Conservation (phyloP, 2,888 invertebrate genomes). For the Acanthosepion esculentum region DNA sequence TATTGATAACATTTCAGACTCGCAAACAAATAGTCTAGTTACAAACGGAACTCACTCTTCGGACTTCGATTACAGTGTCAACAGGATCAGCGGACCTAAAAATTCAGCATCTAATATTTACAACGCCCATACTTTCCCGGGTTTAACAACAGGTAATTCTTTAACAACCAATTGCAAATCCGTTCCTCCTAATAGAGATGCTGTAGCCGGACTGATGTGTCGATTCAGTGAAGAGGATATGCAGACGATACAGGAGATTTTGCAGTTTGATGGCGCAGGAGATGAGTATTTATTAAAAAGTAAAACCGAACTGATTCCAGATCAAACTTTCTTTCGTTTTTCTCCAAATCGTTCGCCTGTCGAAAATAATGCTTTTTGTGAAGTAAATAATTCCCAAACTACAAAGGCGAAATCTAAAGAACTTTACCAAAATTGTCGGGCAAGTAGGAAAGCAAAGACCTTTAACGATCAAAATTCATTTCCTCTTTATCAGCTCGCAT, state of each 20-base stretch:
- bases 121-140: background rate
- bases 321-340: background rate
- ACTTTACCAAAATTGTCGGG: background rate
- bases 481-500: background rate
- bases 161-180: background rate
- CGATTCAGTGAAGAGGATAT: background rate
- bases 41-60: background rate
- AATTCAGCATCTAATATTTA: background rate
- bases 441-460: background rate
- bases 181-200: background rate
- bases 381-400: background rate
- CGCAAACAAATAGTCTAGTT: background rate
- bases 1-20: background rate
- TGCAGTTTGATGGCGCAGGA: background rate
- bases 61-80: background rate
- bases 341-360: background rate
- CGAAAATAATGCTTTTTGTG: background rate
- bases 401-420: background rate
- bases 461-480: background rate
- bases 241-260: conserved; percentile 14
- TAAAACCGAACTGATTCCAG: background rate
- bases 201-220: background rate
- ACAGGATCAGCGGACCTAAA: background rate
- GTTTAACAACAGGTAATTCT: background rate
- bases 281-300: background rate